Percentiles rank a stretch among this genome's conserved stretches.
Conservation (phyloP, 2,113 vertebrate species). For the Psilopogon haemacephalus region DNA sequence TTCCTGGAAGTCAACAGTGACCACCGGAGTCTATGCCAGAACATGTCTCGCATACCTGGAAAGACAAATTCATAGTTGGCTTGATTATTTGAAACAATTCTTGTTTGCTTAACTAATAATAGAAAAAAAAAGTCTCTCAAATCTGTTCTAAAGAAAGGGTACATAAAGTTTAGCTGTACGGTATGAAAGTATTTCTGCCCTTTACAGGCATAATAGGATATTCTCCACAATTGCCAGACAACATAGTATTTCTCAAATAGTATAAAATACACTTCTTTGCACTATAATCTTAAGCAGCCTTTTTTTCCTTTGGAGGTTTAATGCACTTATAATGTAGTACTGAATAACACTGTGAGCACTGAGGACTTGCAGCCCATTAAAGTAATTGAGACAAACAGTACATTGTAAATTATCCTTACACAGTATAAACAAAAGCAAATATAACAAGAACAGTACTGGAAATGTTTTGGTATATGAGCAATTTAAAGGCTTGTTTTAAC, state of each 20-base stretch:
- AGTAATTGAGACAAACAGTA: constrained; percentile 15
- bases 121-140: neutral
- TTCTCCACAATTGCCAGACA: neutral
- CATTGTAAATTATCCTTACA: neutral
- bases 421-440: neutral
- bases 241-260: neutral
- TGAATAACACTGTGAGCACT: neutral
- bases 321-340: neutral
- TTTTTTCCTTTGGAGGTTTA: neutral
- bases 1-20: neutral
- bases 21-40: neutral
- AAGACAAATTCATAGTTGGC: neutral
- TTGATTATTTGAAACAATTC: neutral
- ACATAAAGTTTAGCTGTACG: neutral
- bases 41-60: neutral
- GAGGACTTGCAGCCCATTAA: neutral
- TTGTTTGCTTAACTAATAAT: neutral
- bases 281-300: neutral
- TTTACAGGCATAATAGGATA: neutral
- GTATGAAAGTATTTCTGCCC: neutral
- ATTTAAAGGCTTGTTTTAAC: neutral
- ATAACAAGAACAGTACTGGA: neutral
- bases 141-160: neutral
- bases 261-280: neutral
- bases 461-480: neutral